A percentile compares a stretch with the other conserved stretches of the same genome.
phyloP scores from a whole-genome alignment of 2,113 vertebrate genomes.

The Lophochroa leadbeateri region DNA sequence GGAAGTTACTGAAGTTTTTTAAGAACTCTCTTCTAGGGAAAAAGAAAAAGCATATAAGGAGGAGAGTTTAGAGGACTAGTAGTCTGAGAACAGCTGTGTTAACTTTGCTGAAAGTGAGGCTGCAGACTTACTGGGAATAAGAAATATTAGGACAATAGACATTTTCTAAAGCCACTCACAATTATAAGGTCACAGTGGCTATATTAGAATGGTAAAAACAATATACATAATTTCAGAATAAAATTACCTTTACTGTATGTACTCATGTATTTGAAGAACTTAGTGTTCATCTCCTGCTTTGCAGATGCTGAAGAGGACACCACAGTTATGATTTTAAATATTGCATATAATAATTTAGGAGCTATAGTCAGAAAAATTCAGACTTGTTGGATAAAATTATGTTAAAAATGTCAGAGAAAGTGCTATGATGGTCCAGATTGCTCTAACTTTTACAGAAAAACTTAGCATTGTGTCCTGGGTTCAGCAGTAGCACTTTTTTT shows the following conservation, averaged over 20 bases:
- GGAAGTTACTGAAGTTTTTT: neutral
- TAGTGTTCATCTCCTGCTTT: neutral
- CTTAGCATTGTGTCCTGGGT: neutral
- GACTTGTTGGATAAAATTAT: neutral
- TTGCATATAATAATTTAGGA: neutral
- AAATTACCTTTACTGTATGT: neutral
- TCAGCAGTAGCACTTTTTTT: no score
- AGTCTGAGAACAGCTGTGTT: neutral
- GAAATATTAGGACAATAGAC: neutral
- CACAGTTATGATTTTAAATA: neutral
- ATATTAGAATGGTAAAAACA: neutral
- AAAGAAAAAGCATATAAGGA: fast-evolving
- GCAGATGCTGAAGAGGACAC: neutral
- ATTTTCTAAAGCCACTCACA: neutral
- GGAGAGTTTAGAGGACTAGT: neutral
- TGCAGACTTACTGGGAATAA: neutral
- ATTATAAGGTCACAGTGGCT: neutral
- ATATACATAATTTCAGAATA: neutral
- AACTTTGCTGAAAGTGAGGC: neutral
- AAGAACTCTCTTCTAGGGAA: fast-evolving
- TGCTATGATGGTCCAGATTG: neutral
- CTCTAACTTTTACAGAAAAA: neutral
- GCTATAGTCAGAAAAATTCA: neutral
- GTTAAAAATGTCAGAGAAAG: neutral
- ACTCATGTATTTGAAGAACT: neutral